phyloP scores from a whole-genome alignment of 2,888 invertebrate genomes.

The Xanthia togata region DNA sequence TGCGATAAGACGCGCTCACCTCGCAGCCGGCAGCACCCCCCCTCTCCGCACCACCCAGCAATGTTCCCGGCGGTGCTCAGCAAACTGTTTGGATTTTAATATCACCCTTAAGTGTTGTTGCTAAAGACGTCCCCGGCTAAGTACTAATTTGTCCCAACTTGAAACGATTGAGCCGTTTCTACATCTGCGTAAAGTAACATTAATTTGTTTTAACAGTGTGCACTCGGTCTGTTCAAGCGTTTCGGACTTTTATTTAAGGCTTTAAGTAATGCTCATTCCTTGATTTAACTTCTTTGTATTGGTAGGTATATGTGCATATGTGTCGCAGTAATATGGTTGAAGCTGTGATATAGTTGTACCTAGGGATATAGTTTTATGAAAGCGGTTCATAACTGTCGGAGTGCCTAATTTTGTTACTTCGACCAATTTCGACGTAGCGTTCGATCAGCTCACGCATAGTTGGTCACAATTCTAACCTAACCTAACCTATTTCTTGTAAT shows the following conservation, averaged over 20 bases:
- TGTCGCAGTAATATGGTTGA: too few relatives aligned
- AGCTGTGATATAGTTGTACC: too few relatives aligned
- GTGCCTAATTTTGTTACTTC: too few relatives aligned
- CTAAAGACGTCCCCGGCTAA: conserved; percentile 85
- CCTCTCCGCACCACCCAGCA: conserved; percentile 55
- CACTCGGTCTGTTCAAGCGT: conserved; percentile 46
- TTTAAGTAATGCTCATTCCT: background rate
- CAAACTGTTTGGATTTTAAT: conserved; percentile 89
- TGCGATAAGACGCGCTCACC: conserved; percentile 82
- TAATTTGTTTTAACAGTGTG: conserved; percentile 63
- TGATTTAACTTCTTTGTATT: background rate
- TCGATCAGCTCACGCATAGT: too few relatives aligned
- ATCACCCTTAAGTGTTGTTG: conserved; percentile 88
- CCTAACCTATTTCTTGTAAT: too few relatives aligned
- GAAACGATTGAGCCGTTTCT: conserved; percentile 80
- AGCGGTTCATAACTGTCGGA: too few relatives aligned
- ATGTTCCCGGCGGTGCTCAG: conserved; percentile 66
- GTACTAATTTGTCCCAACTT: conserved; percentile 88
- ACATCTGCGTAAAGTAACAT: conserved; percentile 58
- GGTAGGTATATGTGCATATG: too few relatives aligned
- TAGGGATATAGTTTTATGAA: too few relatives aligned
- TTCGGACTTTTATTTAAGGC: conserved; percentile 10
- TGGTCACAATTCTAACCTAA: too few relatives aligned
- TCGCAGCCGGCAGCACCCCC: conserved; percentile 28
- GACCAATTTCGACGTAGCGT: too few relatives aligned